A percentile compares a stretch with the other conserved stretches of the same genome.
Conservation (phyloP, 2,113 vertebrate genomes). For the Alethe diademata region DNA sequence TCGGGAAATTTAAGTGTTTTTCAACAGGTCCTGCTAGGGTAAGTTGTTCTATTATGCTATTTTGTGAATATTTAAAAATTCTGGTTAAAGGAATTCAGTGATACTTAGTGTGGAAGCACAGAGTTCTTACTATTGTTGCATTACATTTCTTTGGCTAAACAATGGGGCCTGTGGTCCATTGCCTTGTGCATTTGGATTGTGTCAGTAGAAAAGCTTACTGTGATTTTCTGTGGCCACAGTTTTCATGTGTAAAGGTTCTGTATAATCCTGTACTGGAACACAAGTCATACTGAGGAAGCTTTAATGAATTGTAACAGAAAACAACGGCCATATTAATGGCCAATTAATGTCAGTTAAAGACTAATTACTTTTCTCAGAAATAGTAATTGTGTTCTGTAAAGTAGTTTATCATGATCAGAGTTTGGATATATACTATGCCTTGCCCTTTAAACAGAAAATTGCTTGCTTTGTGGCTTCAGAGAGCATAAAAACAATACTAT, state of each 20-base stretch:
- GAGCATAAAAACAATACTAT: background rate
- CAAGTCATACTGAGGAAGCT: background rate
- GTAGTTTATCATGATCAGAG: background rate
- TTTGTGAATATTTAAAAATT: background rate
- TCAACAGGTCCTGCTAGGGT: constrained; percentile 71
- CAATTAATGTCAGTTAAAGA: background rate
- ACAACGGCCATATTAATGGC: background rate
- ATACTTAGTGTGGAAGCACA: background rate
- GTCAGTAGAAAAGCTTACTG: background rate
- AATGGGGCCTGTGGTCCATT: background rate
- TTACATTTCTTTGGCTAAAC: background rate
- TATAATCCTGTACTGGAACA: background rate
- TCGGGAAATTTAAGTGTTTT: constrained; percentile 72
- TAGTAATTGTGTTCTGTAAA: background rate
- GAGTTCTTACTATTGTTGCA: background rate
- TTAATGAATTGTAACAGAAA: background rate
- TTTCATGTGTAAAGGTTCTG: background rate
- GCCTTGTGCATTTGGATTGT: background rate
- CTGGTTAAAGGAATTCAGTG: background rate
- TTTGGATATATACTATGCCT: background rate
- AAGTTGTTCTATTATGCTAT: constrained; percentile 41
- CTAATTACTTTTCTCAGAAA: background rate
- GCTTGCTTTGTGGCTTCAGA: background rate
- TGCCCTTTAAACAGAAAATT: background rate
- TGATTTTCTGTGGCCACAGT: background rate